These are phyloP conservation scores for Podocnemis expansa DNA, from an alignment of 2,113 vertebrate species.

Conservation along the genomic window DNA sequence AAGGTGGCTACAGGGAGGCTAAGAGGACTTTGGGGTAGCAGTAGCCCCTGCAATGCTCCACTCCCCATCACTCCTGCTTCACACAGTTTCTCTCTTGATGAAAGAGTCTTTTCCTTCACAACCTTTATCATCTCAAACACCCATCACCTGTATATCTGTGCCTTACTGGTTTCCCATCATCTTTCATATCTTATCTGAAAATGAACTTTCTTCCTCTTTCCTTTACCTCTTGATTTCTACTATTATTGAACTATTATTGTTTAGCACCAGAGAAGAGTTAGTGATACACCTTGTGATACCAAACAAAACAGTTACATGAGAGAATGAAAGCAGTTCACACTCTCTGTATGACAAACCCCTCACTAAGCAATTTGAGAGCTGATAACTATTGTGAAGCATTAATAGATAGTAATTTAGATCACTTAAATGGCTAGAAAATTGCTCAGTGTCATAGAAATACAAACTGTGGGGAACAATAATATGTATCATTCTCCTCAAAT, in stretches of 20 bases:
- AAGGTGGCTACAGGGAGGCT: no score
- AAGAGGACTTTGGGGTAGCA: not conserved
- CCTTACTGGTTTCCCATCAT: not conserved
- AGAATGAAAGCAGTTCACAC: not conserved
- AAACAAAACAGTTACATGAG: not conserved
- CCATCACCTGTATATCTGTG: not conserved
- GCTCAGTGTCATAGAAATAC: not conserved
- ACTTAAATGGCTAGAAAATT: conserved; percentile 3
- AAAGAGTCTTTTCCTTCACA: not conserved
- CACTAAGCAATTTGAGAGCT: not conserved
- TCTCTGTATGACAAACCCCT: not conserved
- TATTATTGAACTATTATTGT: not conserved
- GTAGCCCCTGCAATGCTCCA: not conserved
- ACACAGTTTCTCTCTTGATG: not conserved
- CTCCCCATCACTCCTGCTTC: not conserved
- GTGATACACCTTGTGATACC: not conserved
- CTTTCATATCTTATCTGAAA: not conserved
- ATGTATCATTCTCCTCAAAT: not conserved
- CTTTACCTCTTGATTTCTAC: not conserved
- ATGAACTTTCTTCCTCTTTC: not conserved
- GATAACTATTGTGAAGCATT: not conserved
- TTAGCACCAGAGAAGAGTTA: not conserved
- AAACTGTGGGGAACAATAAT: not conserved
- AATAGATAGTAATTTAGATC: not conserved
- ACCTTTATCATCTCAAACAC: not conserved